These are phyloP conservation scores for Acanthiza pusilla DNA, from an alignment of 2,797 vertebrate genomes.

Conservation along the genomic window DNA sequence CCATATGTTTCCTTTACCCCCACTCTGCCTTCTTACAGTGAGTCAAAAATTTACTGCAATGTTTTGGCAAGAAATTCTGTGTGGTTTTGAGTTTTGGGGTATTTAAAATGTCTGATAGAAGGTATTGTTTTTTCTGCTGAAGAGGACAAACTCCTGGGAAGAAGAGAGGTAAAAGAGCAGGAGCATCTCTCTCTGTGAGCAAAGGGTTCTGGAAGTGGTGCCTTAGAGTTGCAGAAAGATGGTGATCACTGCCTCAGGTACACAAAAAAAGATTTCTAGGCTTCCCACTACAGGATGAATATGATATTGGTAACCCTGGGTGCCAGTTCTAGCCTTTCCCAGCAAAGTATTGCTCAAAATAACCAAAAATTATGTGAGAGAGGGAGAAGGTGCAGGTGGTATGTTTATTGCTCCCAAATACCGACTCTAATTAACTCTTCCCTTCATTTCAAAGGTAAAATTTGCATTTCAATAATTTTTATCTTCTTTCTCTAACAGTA, in stretches of 20 bases:
- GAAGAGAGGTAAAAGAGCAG: neutral
- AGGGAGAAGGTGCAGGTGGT: accelerated
- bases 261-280: neutral
- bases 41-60: neutral
- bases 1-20: neutral
- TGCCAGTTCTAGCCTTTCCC: neutral
- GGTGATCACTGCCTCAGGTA: neutral
- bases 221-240: neutral
- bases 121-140: neutral
- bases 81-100: neutral
- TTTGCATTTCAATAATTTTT: neutral
- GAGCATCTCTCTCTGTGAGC: neutral
- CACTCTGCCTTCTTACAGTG: too few species aligned
- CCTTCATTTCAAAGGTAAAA: neutral
- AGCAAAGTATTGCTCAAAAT: neutral
- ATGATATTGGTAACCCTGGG: neutral
- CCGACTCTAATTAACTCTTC: neutral
- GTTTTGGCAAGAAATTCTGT: neutral
- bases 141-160: neutral
- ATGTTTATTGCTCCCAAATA: neutral
- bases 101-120: neutral
- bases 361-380: neutral
- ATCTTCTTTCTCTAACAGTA: neutral
- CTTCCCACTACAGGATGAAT: neutral
- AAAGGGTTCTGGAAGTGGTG: neutral